Base-by-base conservation (phyloP, 2,888 invertebrate species). In the Tachystola acroxantha region DNA sequence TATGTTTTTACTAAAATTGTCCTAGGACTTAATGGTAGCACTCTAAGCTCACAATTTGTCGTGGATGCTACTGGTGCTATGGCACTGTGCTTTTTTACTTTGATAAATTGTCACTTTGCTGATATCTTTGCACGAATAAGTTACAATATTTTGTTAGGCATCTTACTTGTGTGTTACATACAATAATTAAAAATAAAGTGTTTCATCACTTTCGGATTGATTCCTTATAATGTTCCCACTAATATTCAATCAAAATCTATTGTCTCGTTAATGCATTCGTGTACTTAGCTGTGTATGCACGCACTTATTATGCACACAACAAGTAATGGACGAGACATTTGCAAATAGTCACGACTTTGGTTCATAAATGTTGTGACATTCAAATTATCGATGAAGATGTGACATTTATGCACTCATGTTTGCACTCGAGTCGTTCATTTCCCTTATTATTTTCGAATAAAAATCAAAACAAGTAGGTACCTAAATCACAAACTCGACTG, bases 1-100 rank as follows among this genome's bases (percentile, higher is more conserved):
- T 59, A 53, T 62, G 70, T 78, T 81, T 77, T 80, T 77, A 71
- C 69, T 74, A 63, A 57, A 74, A 68, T 65, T 50, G 57, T 56
- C 42, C 37, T 32, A 50, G 43, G 40, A 50, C 49, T 37, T 68
- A 58, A 60, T 61, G 62, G 64, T 37, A 30, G 48, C 45, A 46
- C 44, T 50, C 45, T 50, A 50, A 38, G 47, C 44, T 42, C 34
- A 48, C 50, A 63, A 53, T 61, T 60, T 57, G 47, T 55, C 52
- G 49, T 44, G 57, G 56, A 61, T n/a, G n/a, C n/a, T n/a, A n/a
- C n/a, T n/a, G n/a, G n/a, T n/a, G n/a, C n/a, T n/a, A n/a, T 60
- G 57, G 57, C 48, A 45, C 53, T 46, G 39, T 11, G 12, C 30
- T 20, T 5, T 39, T n/a, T 40, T 46, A 34, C 42, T 45, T 46